Conservation (phyloP, 1,140 invertebrate species). For the Drosophila sp. region DNA sequence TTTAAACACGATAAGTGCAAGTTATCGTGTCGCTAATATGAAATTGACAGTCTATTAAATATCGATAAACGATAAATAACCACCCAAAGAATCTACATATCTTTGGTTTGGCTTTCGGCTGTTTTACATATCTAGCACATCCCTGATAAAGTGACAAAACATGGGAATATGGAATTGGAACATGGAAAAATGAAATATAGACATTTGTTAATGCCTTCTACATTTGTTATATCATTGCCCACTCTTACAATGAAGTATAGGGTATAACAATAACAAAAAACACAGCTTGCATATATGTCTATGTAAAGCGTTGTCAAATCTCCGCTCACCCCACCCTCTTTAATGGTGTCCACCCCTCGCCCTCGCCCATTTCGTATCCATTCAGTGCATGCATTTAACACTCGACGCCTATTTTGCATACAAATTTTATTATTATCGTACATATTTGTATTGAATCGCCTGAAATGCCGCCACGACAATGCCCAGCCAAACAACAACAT, state of each 20-base stretch:
- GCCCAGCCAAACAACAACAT: constrained; percentile 37
- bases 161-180: too few relatives aligned
- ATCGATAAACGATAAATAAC: too few relatives aligned
- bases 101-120: too few relatives aligned
- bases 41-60: too few relatives aligned
- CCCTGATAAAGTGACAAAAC: too few relatives aligned
- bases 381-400: constrained; percentile 78
- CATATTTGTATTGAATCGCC: constrained; percentile 56
- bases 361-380: constrained; percentile 21
- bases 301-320: constrained; percentile 61
- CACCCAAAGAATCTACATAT: too few relatives aligned
- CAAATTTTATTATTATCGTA: constrained; percentile 83
- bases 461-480: constrained; percentile 56
- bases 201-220: neutral
- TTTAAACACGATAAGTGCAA: too few relatives aligned
- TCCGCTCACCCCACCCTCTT: neutral
- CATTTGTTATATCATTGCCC: neutral
- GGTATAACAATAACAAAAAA: constrained; percentile 6
- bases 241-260: neutral
- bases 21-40: too few relatives aligned
- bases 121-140: too few relatives aligned
- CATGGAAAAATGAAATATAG: too few relatives aligned
- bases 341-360: neutral
- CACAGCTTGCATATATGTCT: constrained; percentile 67
- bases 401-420: constrained; percentile 82